Base-by-base conservation (phyloP, 2,797 vertebrate genomes). In the Lophius americanus region DNA sequence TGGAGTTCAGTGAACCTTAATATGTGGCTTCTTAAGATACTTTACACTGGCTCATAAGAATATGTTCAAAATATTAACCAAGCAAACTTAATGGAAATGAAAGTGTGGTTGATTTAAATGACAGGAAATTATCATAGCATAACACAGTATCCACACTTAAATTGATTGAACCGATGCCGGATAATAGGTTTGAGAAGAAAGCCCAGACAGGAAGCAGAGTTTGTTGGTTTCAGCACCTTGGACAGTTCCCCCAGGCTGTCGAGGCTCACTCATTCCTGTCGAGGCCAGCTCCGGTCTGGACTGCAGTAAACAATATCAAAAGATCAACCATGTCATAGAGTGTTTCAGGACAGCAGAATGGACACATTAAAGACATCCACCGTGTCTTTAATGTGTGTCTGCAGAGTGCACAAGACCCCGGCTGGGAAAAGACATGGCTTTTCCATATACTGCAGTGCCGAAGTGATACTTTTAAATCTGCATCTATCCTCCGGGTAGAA, bases 181-280 rank as follows among this genome's bases (percentile, higher is more conserved):
- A 44, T 9, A 67, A 56, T 44, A 43, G 33, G 47, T 47, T 9
- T 14, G 46, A 38, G 49, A 47, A 46, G 39, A n/a, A 8, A 37
- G 55, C 67, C 32, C 66, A 35, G 52, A 55, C 50, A 73, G 3
- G 4, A 48, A 48, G 48, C 3, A 49, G 42, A 35, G 49, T 51
- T 39, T 36, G 0, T 35, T 13, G 69, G 51, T 84, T 89, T 88
- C 81, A 87, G 87, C 64, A 85, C 88, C 72, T 8, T 0, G 69
- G 88, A 86, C 85, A 89, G 86, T 65, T 89, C 89, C 80, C 72
- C 5, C 0, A 56, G 68, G 80, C 74, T n/a, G 51, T 70, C 49
- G 48, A 61, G 51, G 61, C 73, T 68, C 78, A 75, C 79, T 86
- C 76, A 70, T 72, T 78, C 77, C 69, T 6, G 2, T 53, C 62